Conservation (phyloP, 2,888 invertebrate species). For the Dysmachus trigonus region DNA sequence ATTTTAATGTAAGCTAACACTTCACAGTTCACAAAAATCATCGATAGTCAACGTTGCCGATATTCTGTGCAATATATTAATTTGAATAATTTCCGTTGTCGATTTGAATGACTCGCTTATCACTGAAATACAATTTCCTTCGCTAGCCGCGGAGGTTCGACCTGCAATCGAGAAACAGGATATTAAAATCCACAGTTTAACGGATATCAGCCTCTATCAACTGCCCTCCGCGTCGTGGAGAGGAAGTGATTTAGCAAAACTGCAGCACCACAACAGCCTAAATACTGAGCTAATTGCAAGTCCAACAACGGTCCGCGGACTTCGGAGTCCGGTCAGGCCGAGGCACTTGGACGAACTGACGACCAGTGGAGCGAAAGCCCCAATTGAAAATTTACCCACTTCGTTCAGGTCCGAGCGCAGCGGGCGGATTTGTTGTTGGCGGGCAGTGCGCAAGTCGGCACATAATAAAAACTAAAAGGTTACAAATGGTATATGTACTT, state of each 20-base stretch:
- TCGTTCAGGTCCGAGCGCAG: neutral
- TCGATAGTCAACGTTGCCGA: neutral
- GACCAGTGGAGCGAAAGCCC: conserved; percentile 44
- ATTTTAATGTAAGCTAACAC: neutral
- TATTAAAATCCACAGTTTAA: neutral
- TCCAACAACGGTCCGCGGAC: neutral
- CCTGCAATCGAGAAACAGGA: neutral
- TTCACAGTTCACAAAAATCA: neutral
- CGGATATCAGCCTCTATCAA: neutral
- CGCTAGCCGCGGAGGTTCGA: neutral
- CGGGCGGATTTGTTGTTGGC: neutral
- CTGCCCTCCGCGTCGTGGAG: neutral
- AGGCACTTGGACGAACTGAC: conserved; percentile 43
- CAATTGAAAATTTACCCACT: neutral
- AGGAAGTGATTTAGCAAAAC: neutral
- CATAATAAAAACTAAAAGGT: neutral
- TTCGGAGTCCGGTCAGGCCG: conserved; percentile 32
- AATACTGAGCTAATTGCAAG: neutral
- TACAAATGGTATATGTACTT: neutral
- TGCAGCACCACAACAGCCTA: neutral
- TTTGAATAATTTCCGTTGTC: neutral
- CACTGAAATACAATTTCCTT: neutral
- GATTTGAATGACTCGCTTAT: neutral
- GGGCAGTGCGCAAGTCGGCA: conserved; percentile 13
- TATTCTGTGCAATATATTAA: neutral